Evolutionary conservation across 2,888 invertebrate genomes (phyloP).

Genomic region (Dolichomitus sp.): DNA sequence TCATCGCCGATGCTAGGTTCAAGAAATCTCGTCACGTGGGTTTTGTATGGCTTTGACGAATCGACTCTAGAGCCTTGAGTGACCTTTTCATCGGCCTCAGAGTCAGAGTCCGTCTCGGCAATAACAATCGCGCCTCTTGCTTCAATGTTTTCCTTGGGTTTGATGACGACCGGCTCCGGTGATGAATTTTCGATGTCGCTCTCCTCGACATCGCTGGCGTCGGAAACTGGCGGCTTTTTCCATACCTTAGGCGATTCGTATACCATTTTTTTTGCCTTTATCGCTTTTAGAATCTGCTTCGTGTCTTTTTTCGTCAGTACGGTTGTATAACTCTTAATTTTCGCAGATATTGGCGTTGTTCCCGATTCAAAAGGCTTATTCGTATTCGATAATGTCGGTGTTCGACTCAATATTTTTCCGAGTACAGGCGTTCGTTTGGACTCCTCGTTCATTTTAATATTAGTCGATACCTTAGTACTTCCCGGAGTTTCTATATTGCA

Average conservation of each 20-base stretch:
- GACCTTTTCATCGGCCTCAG: slow-evolving; percentile 65
- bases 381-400: slow-evolving; percentile 8
- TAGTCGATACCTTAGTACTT: neutral
- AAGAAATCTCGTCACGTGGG: slow-evolving; percentile 68
- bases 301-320: slow-evolving; percentile 70
- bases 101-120: slow-evolving; percentile 68
- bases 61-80: slow-evolving; percentile 48
- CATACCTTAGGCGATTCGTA: slow-evolving; percentile 70
- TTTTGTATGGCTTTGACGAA: slow-evolving; percentile 60
- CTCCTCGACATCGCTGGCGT: slow-evolving; percentile 61
- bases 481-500: slow-evolving; percentile 23
- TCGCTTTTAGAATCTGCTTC: slow-evolving; percentile 71
- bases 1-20: slow-evolving; percentile 45
- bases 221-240: slow-evolving; percentile 46
- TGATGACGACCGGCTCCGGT: neutral
- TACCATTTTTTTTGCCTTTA: slow-evolving; percentile 66
- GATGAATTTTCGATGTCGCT: slow-evolving; percentile 43
- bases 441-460: slow-evolving; percentile 13
- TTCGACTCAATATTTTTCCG: slow-evolving; percentile 42
- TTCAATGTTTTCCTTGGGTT: slow-evolving; percentile 8
- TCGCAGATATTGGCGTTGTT: slow-evolving; percentile 52
- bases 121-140: slow-evolving; percentile 53
- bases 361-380: slow-evolving; percentile 1
- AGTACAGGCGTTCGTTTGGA: slow-evolving; percentile 39
- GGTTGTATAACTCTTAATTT: slow-evolving; percentile 37